These are phyloP conservation scores for Lacerta agilis DNA, from an alignment of 2,797 vertebrate species.

Conservation along the genomic window DNA sequence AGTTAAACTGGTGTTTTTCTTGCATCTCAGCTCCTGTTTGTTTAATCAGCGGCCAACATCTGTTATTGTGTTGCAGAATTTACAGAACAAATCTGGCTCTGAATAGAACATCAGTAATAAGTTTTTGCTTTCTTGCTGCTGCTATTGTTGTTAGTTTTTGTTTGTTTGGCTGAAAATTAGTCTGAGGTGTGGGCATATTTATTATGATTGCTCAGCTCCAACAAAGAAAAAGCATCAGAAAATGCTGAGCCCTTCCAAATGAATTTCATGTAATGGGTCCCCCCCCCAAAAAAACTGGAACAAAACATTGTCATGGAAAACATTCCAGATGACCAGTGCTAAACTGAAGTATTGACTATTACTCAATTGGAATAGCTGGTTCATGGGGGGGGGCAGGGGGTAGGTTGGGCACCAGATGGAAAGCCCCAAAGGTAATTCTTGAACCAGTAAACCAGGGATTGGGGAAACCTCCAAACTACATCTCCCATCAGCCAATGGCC, in stretches of 20 bases:
- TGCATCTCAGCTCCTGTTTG: constrained; percentile 10
- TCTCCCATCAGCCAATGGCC: too few relatives aligned
- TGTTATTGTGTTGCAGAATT: neutral
- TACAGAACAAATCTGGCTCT: neutral
- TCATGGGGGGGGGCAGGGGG: neutral
- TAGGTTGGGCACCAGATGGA: neutral
- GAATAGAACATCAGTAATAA: neutral
- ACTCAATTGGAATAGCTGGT: neutral
- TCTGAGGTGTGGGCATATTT: accelerated
- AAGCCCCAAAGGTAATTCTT: neutral
- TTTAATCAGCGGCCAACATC: neutral
- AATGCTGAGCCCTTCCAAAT: neutral
- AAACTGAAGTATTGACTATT: neutral
- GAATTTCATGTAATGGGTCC: neutral
- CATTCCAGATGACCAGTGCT: neutral
- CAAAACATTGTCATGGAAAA: constrained; percentile 15
- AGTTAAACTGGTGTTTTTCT: neutral
- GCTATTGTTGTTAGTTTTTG: neutral
- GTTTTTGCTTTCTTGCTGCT: neutral
- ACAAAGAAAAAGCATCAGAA: neutral
- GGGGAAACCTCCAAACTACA: too few relatives aligned
- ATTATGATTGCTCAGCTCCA: neutral
- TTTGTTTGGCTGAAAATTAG: constrained; percentile 2
- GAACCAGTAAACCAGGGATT: neutral
- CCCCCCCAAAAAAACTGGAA: neutral